Base-by-base conservation (phyloP, 2,888 invertebrate species). In the Pharmacophagus antenor region DNA sequence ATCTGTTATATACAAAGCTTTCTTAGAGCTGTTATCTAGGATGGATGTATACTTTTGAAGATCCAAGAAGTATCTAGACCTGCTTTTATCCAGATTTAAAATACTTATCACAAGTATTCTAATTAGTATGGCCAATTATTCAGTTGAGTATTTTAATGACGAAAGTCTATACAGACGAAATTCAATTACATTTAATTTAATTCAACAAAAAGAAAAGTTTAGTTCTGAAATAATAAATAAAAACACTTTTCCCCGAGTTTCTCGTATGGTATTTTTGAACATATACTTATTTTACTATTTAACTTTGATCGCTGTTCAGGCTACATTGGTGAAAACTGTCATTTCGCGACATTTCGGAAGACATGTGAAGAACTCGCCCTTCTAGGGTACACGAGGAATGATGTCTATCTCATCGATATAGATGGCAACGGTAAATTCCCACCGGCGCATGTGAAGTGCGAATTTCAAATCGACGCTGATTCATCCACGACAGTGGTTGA, bases 351-450 rank as follows among this genome's bases (percentile, higher is more conserved):
- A 61, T 97, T 96, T 76, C 93, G 97, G 65, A 95, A 97, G 76
- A 97, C 98, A 0, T 98, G 98, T 78, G 98, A 98, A 82, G 98
- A 98, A 74, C 80, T 98, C 60, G 97, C 97, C 0, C 89, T 98
- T 7, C 88, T 97, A 17, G 98, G 98, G 0, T 96, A 96, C 73
- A 96, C 95, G 0, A 94, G 96, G 68, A 96, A 97, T 41, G 97
- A 97, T 69, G 97, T 97, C 0, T 98, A 97, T 78, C 93, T 95
- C 49, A 97, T 98, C 70, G 98, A 98, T 76, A 97, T 98, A 56
- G 98, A 98, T 76, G 97, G 98, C 0, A 97, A 97, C 76, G 98
- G 98, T 0, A 94, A 95, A 61, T 96, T 97, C 75, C 97, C 97
- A 2, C 98, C 98, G 0, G 96, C 97, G 0, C 95, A 96, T 72